A percentile compares a stretch with the other conserved stretches of the same genome.
These are phyloP conservation scores for Sepioteuthis lessoniana DNA, from an alignment of 2,888 invertebrate genomes.

Conservation along the genomic window DNA sequence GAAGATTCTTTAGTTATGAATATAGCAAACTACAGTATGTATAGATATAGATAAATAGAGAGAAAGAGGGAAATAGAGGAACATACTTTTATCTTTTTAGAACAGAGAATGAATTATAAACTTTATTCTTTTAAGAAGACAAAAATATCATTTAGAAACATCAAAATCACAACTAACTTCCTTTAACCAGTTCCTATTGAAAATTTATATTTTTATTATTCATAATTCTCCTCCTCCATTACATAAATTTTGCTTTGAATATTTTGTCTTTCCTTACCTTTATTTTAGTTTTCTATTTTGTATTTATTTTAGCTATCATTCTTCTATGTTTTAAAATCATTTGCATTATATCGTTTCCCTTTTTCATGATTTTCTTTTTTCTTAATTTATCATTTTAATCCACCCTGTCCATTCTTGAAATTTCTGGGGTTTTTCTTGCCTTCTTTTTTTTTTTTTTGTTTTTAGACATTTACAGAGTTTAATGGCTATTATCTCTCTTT, in stretches of 20 bases:
- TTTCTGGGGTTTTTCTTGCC: background rate
- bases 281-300: background rate
- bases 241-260: background rate
- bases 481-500: slow-evolving; percentile 1
- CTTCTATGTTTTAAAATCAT: background rate
- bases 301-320: background rate
- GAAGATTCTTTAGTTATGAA: no score
- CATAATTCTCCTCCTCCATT: background rate
- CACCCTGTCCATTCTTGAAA: background rate
- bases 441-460: background rate
- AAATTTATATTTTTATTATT: no score
- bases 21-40: no score
- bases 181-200: no score
- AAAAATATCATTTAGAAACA: no score
- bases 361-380: background rate
- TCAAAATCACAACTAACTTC: no score
- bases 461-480: background rate
- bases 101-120: no score
- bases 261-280: no score
- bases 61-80: background rate
- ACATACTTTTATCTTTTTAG: no score
- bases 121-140: no score
- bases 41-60: background rate
- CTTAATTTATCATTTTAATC: background rate
- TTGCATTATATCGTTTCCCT: background rate